Percentiles rank a stretch among this genome's conserved stretches.
These are phyloP conservation scores for Gobius niger DNA, from an alignment of 2,113 vertebrate genomes.

Conservation along the genomic window DNA sequence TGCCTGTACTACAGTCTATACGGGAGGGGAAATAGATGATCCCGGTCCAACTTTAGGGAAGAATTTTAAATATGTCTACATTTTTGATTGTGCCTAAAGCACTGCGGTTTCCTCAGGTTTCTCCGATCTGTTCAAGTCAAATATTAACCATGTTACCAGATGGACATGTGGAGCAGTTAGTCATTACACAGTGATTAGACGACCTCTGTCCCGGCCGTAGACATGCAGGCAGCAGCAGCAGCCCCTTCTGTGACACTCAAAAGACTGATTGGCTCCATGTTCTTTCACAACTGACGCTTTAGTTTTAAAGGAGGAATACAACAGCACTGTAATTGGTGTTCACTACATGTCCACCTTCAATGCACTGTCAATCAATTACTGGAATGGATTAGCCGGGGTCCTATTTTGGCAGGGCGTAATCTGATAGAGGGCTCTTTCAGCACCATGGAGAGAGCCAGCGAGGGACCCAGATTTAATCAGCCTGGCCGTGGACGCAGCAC, in stretches of 20 bases:
- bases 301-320: conserved; percentile 68
- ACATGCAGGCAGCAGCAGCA: background rate
- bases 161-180: conserved; percentile 21
- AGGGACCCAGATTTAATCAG: conserved; percentile 97
- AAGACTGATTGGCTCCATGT: conserved; percentile 51
- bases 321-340: conserved; percentile 84
- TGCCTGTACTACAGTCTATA: too few relatives aligned
- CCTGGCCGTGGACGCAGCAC: conserved; percentile 88
- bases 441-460: conserved; percentile 90
- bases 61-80: too few relatives aligned
- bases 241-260: conserved; percentile 30
- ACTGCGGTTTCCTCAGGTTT: background rate
- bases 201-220: conserved; percentile 24
- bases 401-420: conserved; percentile 89
- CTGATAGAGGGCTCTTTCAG: conserved; percentile 93
- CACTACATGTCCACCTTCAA: conserved; percentile 85
- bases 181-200: conserved; percentile 37
- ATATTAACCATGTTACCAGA: conserved; percentile 31
- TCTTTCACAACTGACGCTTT: conserved; percentile 35
- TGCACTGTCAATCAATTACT: conserved; percentile 92
- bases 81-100: conserved; percentile 10
- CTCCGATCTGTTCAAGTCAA: conserved; percentile 21
- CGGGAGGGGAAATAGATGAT: too few relatives aligned
- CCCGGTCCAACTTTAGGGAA: too few relatives aligned
- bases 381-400: conserved; percentile 93